Evolutionary conservation across 2,113 vertebrate species (phyloP).

Genomic region (Mesocricetus auratus): DNA sequence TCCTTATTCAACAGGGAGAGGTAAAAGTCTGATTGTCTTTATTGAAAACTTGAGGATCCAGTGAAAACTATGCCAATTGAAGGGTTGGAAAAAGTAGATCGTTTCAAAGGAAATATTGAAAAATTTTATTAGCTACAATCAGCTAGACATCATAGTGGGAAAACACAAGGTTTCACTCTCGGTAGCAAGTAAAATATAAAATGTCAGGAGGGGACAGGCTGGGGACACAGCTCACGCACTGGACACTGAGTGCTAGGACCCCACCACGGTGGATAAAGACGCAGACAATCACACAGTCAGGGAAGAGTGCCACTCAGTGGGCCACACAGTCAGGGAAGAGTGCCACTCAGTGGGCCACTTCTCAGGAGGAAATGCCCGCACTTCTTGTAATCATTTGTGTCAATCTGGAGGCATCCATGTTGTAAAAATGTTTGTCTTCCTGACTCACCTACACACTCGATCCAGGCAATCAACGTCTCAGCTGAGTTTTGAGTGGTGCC

Average conservation of each 20-base stretch:
- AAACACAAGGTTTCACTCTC: not conserved
- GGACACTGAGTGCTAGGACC: not conserved
- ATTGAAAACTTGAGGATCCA: slow-evolving; percentile 24
- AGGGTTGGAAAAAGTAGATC: slow-evolving; percentile 4
- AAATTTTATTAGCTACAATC: not conserved
- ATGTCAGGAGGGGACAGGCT: not conserved
- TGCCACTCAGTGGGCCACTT: not conserved
- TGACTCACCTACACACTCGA: not conserved
- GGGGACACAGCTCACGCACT: not conserved
- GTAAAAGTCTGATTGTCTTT: not conserved
- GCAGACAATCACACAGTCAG: not conserved
- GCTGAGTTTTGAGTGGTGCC: slow-evolving; percentile 40
- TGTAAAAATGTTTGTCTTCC: not conserved
- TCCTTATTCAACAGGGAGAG: slow-evolving; percentile 37
- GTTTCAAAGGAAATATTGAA: slow-evolving; percentile 45
- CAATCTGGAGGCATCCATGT: not conserved
- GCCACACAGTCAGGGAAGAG: not conserved
- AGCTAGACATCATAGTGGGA: slow-evolving; percentile 37
- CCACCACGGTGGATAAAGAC: not conserved
- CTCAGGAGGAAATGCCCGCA: not conserved
- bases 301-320: not conserved
- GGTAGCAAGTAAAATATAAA: slow-evolving; percentile 27
- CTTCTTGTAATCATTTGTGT: not conserved
- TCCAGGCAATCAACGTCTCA: slow-evolving; percentile 54
- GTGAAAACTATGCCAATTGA: slow-evolving; percentile 37